Evolutionary conservation across 1,140 invertebrate genomes (phyloP).

Genomic region (Agraylea sexmaculata): DNA sequence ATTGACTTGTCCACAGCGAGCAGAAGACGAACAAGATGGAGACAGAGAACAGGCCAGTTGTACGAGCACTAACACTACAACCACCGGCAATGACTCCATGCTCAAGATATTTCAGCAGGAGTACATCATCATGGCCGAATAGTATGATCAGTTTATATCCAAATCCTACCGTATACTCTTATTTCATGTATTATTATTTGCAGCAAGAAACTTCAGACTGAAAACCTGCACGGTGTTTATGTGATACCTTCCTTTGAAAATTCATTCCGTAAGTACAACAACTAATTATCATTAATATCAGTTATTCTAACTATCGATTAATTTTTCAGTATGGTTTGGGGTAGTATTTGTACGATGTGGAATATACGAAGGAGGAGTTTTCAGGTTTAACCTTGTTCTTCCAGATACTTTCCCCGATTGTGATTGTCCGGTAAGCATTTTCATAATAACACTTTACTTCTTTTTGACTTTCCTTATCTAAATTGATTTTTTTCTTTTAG

Average conservation of each 20-base stretch:
- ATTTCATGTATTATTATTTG: neutral
- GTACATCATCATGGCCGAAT: conserved; percentile 21
- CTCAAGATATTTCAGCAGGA: conserved; percentile 20
- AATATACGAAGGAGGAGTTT: conserved; percentile 76
- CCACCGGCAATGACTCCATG: conserved; percentile 15
- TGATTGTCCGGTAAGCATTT: conserved; percentile 61
- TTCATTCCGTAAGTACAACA: conserved; percentile 51
- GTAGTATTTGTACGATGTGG: conserved; percentile 83
- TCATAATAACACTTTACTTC: conserved; percentile 2
- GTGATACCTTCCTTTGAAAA: conserved; percentile 80
- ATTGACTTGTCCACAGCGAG: neutral
- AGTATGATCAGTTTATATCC: conserved; percentile 18
- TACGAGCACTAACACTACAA: neutral
- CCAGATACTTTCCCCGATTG: conserved; percentile 82
- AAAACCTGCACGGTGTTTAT: conserved; percentile 79
- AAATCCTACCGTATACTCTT: neutral
- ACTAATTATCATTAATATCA: conserved; percentile 8
- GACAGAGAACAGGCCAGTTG: conserved; percentile 7
- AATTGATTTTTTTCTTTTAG: conserved; percentile 49
- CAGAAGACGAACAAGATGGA: neutral
- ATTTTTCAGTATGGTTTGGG: conserved; percentile 79
- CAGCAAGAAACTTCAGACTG: conserved; percentile 73
- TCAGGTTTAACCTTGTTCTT: conserved; percentile 76
- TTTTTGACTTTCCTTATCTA: neutral
- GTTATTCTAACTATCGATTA: conserved; percentile 4